Conservation (phyloP, 1,140 invertebrate species). For the Penaeus indicus region DNA sequence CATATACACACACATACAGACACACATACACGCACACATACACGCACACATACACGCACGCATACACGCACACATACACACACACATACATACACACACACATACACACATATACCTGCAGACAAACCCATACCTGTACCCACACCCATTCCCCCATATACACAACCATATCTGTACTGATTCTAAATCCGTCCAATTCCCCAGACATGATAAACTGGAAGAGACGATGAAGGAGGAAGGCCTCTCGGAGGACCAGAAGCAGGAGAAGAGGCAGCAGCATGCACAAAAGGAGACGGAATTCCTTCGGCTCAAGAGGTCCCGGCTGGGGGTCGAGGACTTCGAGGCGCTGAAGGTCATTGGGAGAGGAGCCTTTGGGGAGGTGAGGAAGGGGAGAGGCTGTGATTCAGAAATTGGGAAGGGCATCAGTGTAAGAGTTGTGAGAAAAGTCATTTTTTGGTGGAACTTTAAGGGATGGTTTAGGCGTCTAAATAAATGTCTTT, state of each 20-base stretch:
- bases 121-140: neutral
- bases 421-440: neutral
- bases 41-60: too few relatives aligned
- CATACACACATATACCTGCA: too few relatives aligned
- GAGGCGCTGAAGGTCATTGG: slow-evolving; percentile 97
- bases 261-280: slow-evolving; percentile 86
- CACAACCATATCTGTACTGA: too few relatives aligned
- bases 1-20: too few relatives aligned
- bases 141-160: too few relatives aligned
- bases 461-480: too few relatives aligned
- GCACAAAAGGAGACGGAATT: slow-evolving; percentile 84
- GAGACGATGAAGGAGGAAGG: slow-evolving; percentile 68
- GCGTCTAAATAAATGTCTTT: too few relatives aligned
- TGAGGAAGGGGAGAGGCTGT: slow-evolving; percentile 68
- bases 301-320: slow-evolving; percentile 83
- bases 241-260: slow-evolving; percentile 67
- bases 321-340: slow-evolving; percentile 98
- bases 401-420: neutral
- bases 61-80: too few relatives aligned
- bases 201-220: slow-evolving; percentile 67
- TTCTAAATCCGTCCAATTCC: neutral
- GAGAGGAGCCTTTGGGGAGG: slow-evolving; percentile 97
- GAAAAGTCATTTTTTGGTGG: too few relatives aligned
- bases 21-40: too few relatives aligned
- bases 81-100: too few relatives aligned